Evolutionary conservation across 2,888 invertebrate genomes (phyloP), one percentile per base, ranked within the genome.

Genomic region (Gnatocerus cornutus): DNA sequence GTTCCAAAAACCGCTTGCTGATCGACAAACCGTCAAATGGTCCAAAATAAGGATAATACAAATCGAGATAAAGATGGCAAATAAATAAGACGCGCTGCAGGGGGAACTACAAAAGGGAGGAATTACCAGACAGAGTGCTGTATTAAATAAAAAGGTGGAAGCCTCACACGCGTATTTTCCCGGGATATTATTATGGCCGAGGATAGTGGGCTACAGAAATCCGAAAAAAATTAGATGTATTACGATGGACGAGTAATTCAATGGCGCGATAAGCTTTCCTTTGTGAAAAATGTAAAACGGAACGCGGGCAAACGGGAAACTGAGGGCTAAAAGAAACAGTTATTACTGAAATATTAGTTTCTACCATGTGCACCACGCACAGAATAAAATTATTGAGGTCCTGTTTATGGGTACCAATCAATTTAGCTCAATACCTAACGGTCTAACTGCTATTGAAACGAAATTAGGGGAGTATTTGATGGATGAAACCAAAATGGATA

Each of bases 1-100:
- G 21, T 21, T 21, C 21, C 21, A 1, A 21, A 21, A 21, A 21
- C 71, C 72, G 50, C 68, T 71, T 63, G 55, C 59, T 72, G 70
- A 77, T 77, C 74, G 76, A 68, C 71, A 71, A 76, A 74, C 72
- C 76, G 76, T 73, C 76, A 75, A 77, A 76, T 71, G 74, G 71
- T 48, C 74, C 72, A 71, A 73, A 76, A 78, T 75, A 74, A 74
- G 68, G 73, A 76, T 72, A 75, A 74, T 73, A 76, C 68, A 71
- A 75, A 76, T 63, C 67, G 52, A 65, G 62, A 71, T 71, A 72
- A 71, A 65, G 46, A 46, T 16, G 46, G 46, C 46, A 16, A 46
- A 46, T 46, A 46, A 46, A 46, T 46, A 46, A 46, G 46, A 46
- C 21, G 16, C 46, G 8, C 16, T 16, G 12, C 43, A 43, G 46